phyloP scores from a whole-genome alignment of 1,140 invertebrate species.

The Calephelis virginiensis region DNA sequence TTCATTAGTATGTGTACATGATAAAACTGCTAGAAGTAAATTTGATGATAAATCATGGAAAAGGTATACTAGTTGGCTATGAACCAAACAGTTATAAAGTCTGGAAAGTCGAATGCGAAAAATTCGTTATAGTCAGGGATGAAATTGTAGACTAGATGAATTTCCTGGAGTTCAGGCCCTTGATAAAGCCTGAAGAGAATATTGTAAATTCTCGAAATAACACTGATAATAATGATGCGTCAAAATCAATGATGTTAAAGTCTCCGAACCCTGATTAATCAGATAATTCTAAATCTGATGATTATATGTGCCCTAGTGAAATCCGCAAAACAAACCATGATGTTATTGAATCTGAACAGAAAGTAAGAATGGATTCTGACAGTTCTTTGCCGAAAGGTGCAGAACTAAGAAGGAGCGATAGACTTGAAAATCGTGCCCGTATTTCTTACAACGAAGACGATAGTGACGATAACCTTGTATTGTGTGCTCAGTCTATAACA shows the following conservation, averaged over 20 bases:
- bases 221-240: constrained; percentile 19
- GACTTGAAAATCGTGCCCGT: too few relatives aligned
- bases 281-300: constrained; percentile 27
- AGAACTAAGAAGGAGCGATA: too few relatives aligned
- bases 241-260: constrained; percentile 27
- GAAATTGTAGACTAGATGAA: constrained; percentile 63
- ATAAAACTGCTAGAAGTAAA: constrained; percentile 60
- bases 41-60: constrained; percentile 64
- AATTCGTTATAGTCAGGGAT: constrained; percentile 54
- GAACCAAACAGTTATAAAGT: constrained; percentile 68
- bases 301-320: constrained; percentile 18
- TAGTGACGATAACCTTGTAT: constrained; percentile 34
- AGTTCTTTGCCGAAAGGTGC: background rate
- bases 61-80: constrained; percentile 62
- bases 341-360: background rate
- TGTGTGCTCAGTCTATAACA: constrained; percentile 30
- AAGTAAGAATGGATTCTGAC: background rate
- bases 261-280: constrained; percentile 24
- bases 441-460: constrained; percentile 24
- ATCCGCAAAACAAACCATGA: constrained; percentile 26
- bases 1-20: constrained; percentile 60
- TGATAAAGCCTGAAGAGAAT: constrained; percentile 26
- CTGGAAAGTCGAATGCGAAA: constrained; percentile 45
- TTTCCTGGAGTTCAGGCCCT: constrained; percentile 43
- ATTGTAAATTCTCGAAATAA: constrained; percentile 28